These are phyloP conservation scores for Andrena praecox DNA, from an alignment of 2,888 invertebrate species.

Conservation along the genomic window DNA sequence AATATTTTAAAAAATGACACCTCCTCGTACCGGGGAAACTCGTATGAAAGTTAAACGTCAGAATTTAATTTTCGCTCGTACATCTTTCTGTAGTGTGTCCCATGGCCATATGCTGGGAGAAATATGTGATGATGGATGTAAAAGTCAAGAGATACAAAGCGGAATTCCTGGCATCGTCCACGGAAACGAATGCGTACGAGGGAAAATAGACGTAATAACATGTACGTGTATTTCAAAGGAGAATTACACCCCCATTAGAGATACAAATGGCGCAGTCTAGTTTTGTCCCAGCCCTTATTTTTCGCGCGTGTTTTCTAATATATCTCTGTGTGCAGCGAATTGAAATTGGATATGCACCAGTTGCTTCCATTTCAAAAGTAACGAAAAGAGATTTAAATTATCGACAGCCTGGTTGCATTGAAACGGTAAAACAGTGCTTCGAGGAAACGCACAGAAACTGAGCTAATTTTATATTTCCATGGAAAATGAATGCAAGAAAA, in stretches of 20 bases:
- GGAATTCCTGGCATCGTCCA: constrained; percentile 40
- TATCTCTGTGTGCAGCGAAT: neutral
- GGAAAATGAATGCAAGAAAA: neutral
- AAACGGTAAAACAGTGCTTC: neutral
- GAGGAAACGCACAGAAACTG: neutral
- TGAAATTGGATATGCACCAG: neutral
- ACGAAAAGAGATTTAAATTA: neutral
- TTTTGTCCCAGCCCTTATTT: constrained; percentile 7
- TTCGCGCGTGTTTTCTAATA: constrained; percentile 9
- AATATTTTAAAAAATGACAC: constrained; percentile 12
- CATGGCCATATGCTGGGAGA: constrained; percentile 37
- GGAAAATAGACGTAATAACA: constrained; percentile 50
- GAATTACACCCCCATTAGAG: constrained; percentile 38
- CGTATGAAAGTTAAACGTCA: constrained; percentile 29
- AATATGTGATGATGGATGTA: constrained; percentile 50
- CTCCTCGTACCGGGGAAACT: neutral
- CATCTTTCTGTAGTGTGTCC: constrained; percentile 14
- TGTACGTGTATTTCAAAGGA: constrained; percentile 50
- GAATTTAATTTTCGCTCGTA: constrained; percentile 46
- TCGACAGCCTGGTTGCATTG: neutral
- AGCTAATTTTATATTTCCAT: neutral
- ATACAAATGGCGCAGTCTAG: constrained; percentile 20
- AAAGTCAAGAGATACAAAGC: constrained; percentile 58
- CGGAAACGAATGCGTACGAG: constrained; percentile 42
- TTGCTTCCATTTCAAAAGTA: neutral